Evolutionary conservation across 2,113 vertebrate species (phyloP).

Genomic region (Osmerus mordax): DNA sequence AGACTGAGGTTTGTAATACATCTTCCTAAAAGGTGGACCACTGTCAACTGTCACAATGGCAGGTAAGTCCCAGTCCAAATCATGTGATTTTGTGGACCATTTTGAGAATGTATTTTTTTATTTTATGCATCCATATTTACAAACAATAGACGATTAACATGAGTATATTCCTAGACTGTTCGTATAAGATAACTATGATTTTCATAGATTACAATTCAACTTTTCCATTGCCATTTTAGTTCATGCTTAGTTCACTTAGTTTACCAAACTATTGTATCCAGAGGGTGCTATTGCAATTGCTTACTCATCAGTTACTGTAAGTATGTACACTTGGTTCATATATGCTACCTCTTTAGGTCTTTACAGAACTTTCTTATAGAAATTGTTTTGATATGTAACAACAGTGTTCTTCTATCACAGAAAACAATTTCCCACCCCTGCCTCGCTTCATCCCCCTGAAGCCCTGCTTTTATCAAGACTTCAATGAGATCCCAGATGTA

Average conservation of each 20-base stretch:
- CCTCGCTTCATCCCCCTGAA: slow-evolving; percentile 94
- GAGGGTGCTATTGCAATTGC: no score
- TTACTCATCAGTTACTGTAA: no score
- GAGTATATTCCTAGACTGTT: background rate
- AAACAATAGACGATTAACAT: background rate
- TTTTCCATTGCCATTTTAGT: no score
- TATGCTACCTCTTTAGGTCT: no score
- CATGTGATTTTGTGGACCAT: background rate
- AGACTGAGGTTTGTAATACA: slow-evolving; percentile 10
- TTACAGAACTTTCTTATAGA: no score
- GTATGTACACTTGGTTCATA: no score
- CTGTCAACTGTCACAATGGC: slow-evolving; percentile 61
- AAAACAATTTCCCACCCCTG: slow-evolving; percentile 97
- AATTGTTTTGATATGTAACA: background rate
- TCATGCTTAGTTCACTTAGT: no score
- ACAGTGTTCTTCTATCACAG: slow-evolving; percentile 60
- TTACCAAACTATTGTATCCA: no score
- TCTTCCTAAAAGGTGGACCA: slow-evolving; percentile 36
- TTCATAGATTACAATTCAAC: no score
- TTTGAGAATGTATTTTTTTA: no score
- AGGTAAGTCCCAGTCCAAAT: slow-evolving; percentile 48
- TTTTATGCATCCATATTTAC: no score
- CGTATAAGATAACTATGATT: no score
- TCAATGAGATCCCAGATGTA: slow-evolving; percentile 91
- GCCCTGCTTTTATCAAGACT: slow-evolving; percentile 98